Evolutionary conservation across 1,140 invertebrate genomes (phyloP).

Genomic region (Paralvinella palmiformis): DNA sequence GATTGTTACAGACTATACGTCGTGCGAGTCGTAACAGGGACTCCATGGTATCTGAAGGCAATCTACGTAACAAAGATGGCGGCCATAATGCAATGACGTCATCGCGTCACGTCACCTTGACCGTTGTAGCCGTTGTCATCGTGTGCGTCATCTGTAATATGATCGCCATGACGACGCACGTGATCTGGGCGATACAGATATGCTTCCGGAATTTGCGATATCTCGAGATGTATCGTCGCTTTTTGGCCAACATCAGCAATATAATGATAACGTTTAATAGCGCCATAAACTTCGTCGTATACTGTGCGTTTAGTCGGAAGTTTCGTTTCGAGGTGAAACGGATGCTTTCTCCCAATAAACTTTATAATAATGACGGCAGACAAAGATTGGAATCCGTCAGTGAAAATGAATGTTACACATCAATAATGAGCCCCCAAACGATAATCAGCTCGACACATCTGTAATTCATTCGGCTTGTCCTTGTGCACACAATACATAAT

Average conservation of each 20-base stretch:
- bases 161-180: slow-evolving; percentile 9
- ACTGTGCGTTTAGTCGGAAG: slow-evolving; percentile 16
- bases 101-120: background rate
- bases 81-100: background rate
- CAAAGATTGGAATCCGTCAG: too few species aligned
- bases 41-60: too few species aligned
- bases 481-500: too few species aligned
- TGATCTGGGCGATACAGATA: slow-evolving; percentile 12
- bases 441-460: too few species aligned
- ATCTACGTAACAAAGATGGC: background rate
- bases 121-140: slow-evolving; percentile 11
- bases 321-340: too few species aligned
- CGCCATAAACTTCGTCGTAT: slow-evolving; percentile 20
- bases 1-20: slow-evolving; percentile 6
- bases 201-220: slow-evolving; percentile 1
- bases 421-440: too few species aligned
- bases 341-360: too few species aligned
- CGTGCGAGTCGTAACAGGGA: slow-evolving; percentile 5
- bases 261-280: slow-evolving; percentile 18
- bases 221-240: background rate
- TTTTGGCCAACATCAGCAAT: slow-evolving; percentile 6
- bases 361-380: too few species aligned
- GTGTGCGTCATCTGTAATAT: slow-evolving; percentile 13
- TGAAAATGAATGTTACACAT: too few species aligned
- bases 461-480: too few species aligned